A percentile compares a stretch with the other conserved stretches of the same genome.
Evolutionary conservation across 2,888 invertebrate genomes (phyloP).

Genomic region (Therioaphis trifolii): DNA sequence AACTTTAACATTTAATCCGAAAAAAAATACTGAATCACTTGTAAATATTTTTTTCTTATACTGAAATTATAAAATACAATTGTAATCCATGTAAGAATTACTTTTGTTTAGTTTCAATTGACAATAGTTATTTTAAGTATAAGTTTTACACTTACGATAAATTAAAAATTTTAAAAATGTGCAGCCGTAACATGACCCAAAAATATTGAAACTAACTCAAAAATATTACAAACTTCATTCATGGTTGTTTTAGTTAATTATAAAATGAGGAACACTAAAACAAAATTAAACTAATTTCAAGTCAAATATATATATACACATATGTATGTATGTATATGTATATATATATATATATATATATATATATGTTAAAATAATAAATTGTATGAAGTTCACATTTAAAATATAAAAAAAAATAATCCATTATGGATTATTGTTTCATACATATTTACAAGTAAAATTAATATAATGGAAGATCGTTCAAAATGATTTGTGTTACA

Average conservation of each 20-base stretch:
- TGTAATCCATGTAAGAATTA: background rate
- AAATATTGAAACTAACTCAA: constrained; percentile 36
- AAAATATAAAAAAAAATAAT: constrained; percentile 48
- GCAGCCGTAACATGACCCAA: constrained; percentile 22
- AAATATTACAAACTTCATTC: constrained; percentile 12
- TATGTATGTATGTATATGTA: background rate
- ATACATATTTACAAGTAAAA: constrained; percentile 21
- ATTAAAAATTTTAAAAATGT: constrained; percentile 8
- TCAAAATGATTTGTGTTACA: constrained; percentile 57
- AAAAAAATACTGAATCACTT: constrained; percentile 18
- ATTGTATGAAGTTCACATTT: constrained; percentile 32
- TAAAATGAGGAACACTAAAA: constrained; percentile 44
- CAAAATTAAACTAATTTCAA: constrained; percentile 49
- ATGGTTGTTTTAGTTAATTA: constrained; percentile 15
- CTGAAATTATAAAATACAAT: constrained; percentile 6
- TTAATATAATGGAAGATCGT: constrained; percentile 53
- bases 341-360: constrained; percentile 3
- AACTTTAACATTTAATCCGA: constrained; percentile 2
- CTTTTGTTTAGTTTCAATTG: constrained; percentile 54
- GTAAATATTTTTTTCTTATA: background rate
- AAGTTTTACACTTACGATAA: constrained; percentile 30
- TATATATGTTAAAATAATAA: background rate
- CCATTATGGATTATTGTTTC: constrained; percentile 43
- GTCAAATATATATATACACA: constrained; percentile 14
- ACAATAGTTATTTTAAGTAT: constrained; percentile 29